A percentile compares a stretch with the other conserved stretches of the same genome.
Conservation (phyloP, 1,140 invertebrate genomes). For the Macrotrachela quadricornifera region DNA sequence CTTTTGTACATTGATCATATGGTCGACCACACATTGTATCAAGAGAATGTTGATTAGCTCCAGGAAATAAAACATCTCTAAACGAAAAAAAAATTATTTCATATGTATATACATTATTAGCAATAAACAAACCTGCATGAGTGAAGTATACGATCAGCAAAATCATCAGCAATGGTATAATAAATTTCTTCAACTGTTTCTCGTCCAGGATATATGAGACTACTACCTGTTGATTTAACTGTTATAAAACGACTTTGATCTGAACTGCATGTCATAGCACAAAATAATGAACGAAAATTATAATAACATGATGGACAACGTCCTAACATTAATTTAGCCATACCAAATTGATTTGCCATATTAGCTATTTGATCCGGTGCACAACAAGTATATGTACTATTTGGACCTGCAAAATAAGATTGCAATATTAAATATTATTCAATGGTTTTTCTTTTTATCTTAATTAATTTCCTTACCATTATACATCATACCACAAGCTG, state of each 20-base stretch:
- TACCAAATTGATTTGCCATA: neutral
- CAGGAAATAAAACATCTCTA: slow-evolving; percentile 8
- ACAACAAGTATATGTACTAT: slow-evolving; percentile 1
- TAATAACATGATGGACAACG: slow-evolving; percentile 6
- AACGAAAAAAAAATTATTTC: neutral
- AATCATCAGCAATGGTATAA: too few species aligned
- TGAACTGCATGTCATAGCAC: slow-evolving; percentile 4
- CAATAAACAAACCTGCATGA: too few species aligned
- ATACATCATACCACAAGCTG: too few species aligned
- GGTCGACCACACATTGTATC: slow-evolving; percentile 7
- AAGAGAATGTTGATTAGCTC: slow-evolving; percentile 6
- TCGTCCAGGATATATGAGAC: too few species aligned
- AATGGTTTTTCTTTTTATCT: too few species aligned
- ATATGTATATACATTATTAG: too few species aligned
- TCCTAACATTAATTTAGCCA: neutral
- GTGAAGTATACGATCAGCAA: too few species aligned
- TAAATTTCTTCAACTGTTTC: too few species aligned
- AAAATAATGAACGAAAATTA: slow-evolving; percentile 5
- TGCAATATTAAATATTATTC: too few species aligned
- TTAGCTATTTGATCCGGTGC: neutral
- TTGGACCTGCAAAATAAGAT: too few species aligned
- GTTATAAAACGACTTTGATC: slow-evolving; percentile 3
- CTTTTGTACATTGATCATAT: neutral
- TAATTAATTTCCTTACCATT: too few species aligned
- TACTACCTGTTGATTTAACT: neutral